Evolutionary conservation across 2,888 invertebrate genomes (phyloP).

Genomic region (Globia sparganii): DNA sequence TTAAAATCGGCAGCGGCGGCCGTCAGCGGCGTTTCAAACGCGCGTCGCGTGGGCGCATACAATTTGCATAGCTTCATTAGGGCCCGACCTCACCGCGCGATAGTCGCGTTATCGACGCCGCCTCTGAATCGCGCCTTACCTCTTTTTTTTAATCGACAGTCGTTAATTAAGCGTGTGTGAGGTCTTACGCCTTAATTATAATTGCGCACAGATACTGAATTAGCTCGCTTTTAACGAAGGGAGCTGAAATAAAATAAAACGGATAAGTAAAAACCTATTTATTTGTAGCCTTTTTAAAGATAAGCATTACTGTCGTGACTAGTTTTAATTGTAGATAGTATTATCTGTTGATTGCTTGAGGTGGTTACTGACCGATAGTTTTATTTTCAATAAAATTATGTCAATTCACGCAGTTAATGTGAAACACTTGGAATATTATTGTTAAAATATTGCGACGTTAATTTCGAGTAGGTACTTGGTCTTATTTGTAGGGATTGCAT

Average conservation of each 20-base stretch:
- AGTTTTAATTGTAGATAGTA: constrained; percentile 65
- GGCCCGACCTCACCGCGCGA: constrained; percentile 68
- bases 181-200: constrained; percentile 85
- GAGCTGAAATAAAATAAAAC: constrained; percentile 52
- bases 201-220: constrained; percentile 78
- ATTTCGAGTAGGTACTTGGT: constrained; percentile 23
- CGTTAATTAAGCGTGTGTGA: constrained; percentile 84
- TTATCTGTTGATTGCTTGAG: constrained; percentile 62
- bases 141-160: constrained; percentile 71
- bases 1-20: constrained; percentile 61
- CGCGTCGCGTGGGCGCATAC: constrained; percentile 70
- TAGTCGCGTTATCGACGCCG: constrained; percentile 70
- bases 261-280: constrained; percentile 49
- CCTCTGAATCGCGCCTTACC: constrained; percentile 69
- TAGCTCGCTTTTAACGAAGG: constrained; percentile 65
- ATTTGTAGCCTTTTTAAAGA: constrained; percentile 59
- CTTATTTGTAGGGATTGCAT: constrained; percentile 19
- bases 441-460: constrained; percentile 54
- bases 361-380: constrained; percentile 59
- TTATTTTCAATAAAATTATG: constrained; percentile 53
- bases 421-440: constrained; percentile 49
- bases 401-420: constrained; percentile 47
- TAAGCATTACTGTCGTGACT: constrained; percentile 65
- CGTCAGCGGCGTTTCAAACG: constrained; percentile 67
- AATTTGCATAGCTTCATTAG: constrained; percentile 84